phyloP scores from a whole-genome alignment of 2,113 vertebrate genomes.

The Strix uralensis region DNA sequence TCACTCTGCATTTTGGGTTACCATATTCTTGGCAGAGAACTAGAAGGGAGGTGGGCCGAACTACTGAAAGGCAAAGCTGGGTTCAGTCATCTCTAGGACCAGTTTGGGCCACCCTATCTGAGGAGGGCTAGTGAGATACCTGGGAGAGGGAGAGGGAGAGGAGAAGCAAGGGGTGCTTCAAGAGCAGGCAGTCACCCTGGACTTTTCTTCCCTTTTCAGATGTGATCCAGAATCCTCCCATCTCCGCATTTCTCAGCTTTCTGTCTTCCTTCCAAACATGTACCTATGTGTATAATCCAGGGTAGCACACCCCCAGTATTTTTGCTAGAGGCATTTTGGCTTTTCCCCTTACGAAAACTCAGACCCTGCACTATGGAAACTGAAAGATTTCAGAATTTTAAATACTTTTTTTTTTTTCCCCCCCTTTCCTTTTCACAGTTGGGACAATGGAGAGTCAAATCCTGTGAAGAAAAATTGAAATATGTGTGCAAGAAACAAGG shows the following conservation, averaged over 20 bases:
- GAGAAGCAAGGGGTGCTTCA: not conserved
- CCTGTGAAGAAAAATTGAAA: conserved; percentile 76
- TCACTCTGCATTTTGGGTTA: not conserved
- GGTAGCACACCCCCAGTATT: not conserved
- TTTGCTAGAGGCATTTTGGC: not conserved
- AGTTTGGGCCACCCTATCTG: not conserved
- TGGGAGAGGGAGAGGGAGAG: no score
- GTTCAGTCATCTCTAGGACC: not conserved
- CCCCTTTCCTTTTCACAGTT: conserved; percentile 68
- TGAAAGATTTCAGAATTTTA: not conserved
- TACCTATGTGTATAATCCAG: not conserved
- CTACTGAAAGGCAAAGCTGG: not conserved
- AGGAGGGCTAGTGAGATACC: not conserved
- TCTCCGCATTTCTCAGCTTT: not conserved
- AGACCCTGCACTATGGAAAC: not conserved
- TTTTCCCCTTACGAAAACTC: not conserved
- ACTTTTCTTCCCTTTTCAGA: not conserved
- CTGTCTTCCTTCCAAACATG: not conserved
- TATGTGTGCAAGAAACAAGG: conserved; percentile 91
- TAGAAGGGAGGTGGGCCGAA: not conserved
- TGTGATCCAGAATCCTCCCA: not conserved
- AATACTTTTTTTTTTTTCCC: not conserved
- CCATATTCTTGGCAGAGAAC: not conserved
- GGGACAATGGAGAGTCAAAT: conserved; percentile 82
- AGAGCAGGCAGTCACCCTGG: not conserved